Base-by-base conservation (phyloP, 2,797 vertebrate genomes). In the Loriculus beryllinus region DNA sequence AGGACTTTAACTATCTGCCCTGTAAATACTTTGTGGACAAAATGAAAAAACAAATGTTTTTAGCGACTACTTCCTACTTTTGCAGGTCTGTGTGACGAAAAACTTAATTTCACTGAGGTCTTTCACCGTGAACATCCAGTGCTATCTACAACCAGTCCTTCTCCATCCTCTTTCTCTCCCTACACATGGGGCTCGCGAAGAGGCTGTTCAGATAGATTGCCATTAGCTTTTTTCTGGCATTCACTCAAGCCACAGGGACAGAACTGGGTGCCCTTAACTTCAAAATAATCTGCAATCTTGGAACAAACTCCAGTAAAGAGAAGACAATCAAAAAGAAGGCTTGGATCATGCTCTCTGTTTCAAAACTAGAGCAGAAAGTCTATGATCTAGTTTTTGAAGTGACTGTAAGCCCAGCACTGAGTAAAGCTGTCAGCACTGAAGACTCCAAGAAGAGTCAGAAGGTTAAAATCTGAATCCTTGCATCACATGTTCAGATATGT, bases 161-260 rank as follows among this genome's bases (percentile, higher is more conserved):
- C 17, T 48, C 28, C 20, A 20, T 31, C 48, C 42, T 39, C 31
- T 3, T 59, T 13, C 31, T 3, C 33, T 13, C 42, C 40, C 48
- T 45, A 16, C 45, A 29, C n/a, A 26, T 7, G 19, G 25, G 49
- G 56, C 56, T 56, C 26, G 4, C 42, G 60, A 16, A 19, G 21
- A 56, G 28, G 11, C 48, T 31, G 0, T 0, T 18, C 40, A 12
- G 23, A 6, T 0, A 56, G 39, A 4, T 0, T 51, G 35, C 47
- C 75, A 15, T 1, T 31, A 25, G 82, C 65, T 70, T 52, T 54
- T 67, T 20, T 6, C n/a, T 40, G 28, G 31, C 74, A 12, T 28
- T 31, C 39, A 5, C 7, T 40, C 59, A 45, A 47, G 47, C 49
- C 75, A 26, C 52, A 12, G 56, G 35, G 9, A 31, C 22, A 43